Conservation (phyloP, 2,113 vertebrate genomes). For the Zosterops lateralis region DNA sequence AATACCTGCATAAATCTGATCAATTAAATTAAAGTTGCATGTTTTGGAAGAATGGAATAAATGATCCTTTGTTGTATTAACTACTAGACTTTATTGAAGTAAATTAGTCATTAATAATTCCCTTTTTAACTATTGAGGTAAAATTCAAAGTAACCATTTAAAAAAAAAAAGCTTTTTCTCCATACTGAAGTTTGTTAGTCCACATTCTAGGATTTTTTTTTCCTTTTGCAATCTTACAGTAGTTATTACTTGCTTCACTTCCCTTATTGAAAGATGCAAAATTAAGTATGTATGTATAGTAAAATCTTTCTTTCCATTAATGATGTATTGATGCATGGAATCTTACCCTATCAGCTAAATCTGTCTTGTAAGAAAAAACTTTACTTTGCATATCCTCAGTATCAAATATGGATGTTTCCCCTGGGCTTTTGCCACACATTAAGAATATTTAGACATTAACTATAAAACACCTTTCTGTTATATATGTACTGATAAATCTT, state of each 20-base stretch:
- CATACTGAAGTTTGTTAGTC: background rate
- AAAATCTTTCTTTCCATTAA: background rate
- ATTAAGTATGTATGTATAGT: background rate
- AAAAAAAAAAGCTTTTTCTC: background rate
- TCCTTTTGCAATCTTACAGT: background rate
- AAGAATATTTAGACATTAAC: background rate
- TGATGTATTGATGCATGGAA: background rate
- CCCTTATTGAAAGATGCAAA: background rate
- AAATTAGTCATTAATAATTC: background rate
- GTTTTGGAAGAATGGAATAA: background rate
- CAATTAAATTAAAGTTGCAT: background rate
- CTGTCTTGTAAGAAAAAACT: background rate
- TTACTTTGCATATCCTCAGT: background rate
- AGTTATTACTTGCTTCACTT: background rate
- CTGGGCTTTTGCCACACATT: background rate
- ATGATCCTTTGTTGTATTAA: background rate
- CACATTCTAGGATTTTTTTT: background rate
- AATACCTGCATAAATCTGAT: background rate
- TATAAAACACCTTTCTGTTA: background rate
- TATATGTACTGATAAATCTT: background rate
- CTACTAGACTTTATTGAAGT: background rate
- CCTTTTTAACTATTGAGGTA: background rate
- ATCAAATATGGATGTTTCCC: background rate
- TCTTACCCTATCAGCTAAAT: background rate
- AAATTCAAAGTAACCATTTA: background rate